These are phyloP conservation scores for Carettochelys insculpta DNA, from an alignment of 2,113 vertebrate genomes.

Conservation along the genomic window DNA sequence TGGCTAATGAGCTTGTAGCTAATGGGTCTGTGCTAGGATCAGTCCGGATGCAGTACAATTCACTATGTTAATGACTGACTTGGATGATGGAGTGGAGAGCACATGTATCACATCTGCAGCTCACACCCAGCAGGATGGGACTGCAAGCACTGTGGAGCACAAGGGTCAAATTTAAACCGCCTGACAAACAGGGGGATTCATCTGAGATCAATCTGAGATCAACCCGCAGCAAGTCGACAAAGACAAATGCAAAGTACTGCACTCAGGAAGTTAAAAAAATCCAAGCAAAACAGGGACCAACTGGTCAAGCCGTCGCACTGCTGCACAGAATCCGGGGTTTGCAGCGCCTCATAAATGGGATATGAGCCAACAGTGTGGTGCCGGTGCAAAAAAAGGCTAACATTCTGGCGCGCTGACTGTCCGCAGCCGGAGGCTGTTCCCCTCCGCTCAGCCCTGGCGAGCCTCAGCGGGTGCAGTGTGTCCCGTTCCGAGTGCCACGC, in stretches of 20 bases:
- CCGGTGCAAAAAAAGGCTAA: no score
- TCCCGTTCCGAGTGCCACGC: no score
- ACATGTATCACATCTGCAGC: background rate
- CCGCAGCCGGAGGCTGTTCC: no score
- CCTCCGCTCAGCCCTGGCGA: no score
- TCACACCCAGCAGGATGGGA: background rate
- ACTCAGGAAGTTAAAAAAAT: background rate
- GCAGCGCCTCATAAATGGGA: no score
- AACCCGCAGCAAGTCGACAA: background rate
- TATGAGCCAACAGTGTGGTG: no score
- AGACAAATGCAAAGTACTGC: background rate
- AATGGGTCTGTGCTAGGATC: background rate
- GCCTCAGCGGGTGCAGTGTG: no score
- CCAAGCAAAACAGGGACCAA: background rate
- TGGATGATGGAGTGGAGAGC: background rate
- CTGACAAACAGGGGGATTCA: background rate
- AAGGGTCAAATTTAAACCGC: background rate
- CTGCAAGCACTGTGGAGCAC: background rate
- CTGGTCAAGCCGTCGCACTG: background rate
- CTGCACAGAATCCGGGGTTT: background rate
- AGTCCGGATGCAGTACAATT: background rate
- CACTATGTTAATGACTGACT: background rate
- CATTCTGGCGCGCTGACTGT: no score
- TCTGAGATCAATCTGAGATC: background rate
- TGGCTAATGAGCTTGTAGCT: background rate